phyloP scores from a whole-genome alignment of 2,797 vertebrate genomes.

The Ptychobarbus kaznakovi region DNA sequence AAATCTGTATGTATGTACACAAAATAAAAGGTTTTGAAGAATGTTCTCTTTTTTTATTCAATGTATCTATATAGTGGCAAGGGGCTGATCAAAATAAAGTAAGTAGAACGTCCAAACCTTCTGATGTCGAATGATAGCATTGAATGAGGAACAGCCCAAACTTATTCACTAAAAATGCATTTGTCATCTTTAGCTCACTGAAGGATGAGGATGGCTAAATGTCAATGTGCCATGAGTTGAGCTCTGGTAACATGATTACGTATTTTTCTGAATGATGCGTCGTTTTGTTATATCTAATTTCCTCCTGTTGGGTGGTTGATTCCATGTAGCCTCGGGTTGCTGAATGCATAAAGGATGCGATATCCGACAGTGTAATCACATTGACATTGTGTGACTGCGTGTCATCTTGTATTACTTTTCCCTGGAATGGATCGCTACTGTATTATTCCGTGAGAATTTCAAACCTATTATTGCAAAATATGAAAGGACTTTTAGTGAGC shows the following conservation, averaged over 20 bases:
- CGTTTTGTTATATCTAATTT: neutral
- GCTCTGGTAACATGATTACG: neutral
- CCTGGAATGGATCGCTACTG: neutral
- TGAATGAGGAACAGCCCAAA: neutral
- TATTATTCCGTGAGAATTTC: constrained; percentile 24
- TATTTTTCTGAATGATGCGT: constrained; percentile 14
- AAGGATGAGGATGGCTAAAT: neutral
- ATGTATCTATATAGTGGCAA: neutral
- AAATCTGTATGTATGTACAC: neutral
- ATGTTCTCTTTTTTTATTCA: neutral
- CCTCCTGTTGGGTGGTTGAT: neutral
- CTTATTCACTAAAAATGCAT: neutral
- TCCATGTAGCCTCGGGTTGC: constrained; percentile 1
- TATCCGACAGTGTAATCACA: neutral
- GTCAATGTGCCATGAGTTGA: neutral
- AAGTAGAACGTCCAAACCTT: neutral
- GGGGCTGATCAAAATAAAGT: neutral
- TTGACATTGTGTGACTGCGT: neutral
- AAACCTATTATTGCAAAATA: constrained; percentile 32
- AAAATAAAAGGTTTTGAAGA: neutral
- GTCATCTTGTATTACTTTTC: constrained; percentile 14
- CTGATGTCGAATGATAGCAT: neutral
- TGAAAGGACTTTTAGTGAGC: constrained; percentile 29
- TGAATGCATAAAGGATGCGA: neutral
- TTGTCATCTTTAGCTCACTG: neutral